Evolutionary conservation across 2,888 invertebrate species (phyloP).

Genomic region (Mamestra brassicae): DNA sequence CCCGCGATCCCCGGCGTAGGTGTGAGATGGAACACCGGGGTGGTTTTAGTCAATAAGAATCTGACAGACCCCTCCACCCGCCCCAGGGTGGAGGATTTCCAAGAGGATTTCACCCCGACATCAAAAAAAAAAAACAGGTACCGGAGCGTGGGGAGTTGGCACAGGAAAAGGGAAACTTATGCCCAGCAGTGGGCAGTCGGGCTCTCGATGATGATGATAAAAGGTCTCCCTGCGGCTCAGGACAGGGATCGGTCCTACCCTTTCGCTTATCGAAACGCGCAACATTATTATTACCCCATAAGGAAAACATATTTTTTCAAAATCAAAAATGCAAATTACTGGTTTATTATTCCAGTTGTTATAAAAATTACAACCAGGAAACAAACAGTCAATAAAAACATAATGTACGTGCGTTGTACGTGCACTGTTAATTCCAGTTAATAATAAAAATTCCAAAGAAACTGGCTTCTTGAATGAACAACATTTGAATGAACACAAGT

Average conservation of each 20-base stretch:
- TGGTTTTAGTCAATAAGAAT: no score
- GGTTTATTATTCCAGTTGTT: not conserved
- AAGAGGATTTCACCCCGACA: no score
- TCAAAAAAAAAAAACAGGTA: no score
- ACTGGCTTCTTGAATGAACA: conserved; percentile 33
- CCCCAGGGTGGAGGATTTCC: no score
- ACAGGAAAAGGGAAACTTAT: no score
- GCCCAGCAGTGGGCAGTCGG: no score
- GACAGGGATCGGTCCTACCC: not conserved
- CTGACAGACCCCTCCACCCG: no score
- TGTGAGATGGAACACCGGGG: no score
- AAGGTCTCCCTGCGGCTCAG: no score
- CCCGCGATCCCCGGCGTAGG: no score
- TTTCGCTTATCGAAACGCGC: not conserved
- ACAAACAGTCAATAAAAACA: conserved; percentile 15
- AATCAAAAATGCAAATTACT: not conserved
- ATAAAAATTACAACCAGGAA: conserved; percentile 12
- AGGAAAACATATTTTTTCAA: not conserved
- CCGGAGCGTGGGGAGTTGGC: no score
- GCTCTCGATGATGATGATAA: no score
- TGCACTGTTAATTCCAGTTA: conserved; percentile 11
- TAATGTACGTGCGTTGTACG: not conserved
- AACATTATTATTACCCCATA: not conserved
- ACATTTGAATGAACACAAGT: conserved; percentile 20
- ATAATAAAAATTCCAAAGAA: conserved; percentile 15